Percentiles rank a stretch among this genome's conserved stretches.
Evolutionary conservation across 2,797 vertebrate genomes (phyloP).

Genomic region (Poecilia velifera): DNA sequence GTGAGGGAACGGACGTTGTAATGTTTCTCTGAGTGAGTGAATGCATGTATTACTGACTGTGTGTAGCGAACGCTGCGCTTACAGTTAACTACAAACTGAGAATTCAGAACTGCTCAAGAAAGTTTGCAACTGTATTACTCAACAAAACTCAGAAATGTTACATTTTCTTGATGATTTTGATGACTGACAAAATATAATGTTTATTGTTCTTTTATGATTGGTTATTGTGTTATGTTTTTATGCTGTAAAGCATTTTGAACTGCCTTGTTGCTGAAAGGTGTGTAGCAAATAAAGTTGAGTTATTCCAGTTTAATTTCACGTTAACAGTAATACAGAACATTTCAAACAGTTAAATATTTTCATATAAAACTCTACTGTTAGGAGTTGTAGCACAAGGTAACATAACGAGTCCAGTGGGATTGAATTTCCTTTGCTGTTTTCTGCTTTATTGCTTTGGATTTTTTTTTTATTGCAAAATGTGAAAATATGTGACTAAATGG

Average conservation of each 20-base stretch:
- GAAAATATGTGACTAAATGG: neutral
- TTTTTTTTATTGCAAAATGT: neutral
- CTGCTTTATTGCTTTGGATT: neutral
- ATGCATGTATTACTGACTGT: neutral
- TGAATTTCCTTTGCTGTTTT: neutral
- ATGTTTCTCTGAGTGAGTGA: neutral
- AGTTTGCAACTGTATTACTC: neutral
- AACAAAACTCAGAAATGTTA: neutral
- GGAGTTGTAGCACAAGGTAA: neutral
- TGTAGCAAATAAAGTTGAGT: neutral
- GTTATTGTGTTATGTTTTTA: no score
- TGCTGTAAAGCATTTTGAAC: no score
- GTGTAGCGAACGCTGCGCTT: neutral
- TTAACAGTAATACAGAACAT: neutral
- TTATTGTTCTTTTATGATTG: no score
- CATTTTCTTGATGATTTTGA: neutral
- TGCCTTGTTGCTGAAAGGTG: no score
- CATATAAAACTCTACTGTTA: neutral
- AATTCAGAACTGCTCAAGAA: neutral
- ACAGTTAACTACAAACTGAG: neutral
- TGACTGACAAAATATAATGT: no score
- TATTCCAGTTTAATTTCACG: no score
- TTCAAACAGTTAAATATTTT: neutral
- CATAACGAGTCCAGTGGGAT: neutral
- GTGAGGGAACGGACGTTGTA: slow-evolving; percentile 12